phyloP scores from a whole-genome alignment of 2,888 invertebrate genomes.

The Altica lythri region DNA sequence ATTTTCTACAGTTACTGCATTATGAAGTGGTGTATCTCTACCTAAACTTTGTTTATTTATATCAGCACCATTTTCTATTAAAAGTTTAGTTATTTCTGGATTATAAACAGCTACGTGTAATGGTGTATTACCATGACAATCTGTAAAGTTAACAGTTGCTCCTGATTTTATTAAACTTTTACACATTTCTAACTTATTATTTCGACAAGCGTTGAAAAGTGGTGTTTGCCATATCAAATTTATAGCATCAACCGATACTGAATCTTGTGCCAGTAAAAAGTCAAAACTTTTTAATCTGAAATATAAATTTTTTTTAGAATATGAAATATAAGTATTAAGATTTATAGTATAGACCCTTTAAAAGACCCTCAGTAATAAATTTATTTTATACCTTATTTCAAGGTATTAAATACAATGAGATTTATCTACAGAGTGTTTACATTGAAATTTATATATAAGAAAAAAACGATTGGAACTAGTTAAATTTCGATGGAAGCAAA shows the following conservation, averaged over 20 bases:
- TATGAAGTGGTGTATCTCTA: slow-evolving; percentile 40
- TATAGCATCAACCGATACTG: slow-evolving; percentile 33
- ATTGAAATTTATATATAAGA: too few species aligned
- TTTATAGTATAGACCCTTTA: too few species aligned
- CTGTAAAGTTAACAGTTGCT: slow-evolving; percentile 37
- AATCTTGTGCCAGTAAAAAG: slow-evolving; percentile 32
- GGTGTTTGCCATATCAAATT: slow-evolving; percentile 41
- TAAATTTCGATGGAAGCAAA: too few species aligned
- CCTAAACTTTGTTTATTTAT: slow-evolving; percentile 35
- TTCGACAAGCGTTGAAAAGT: slow-evolving; percentile 32
- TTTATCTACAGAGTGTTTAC: too few species aligned
- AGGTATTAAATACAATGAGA: too few species aligned
- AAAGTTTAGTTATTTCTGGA: slow-evolving; percentile 29
- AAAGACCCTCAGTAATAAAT: too few species aligned
- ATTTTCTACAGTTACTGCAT: slow-evolving; percentile 33
- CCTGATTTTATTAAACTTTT: slow-evolving; percentile 35
- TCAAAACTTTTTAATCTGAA: slow-evolving; percentile 4
- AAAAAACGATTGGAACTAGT: too few species aligned
- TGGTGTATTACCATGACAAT: slow-evolving; percentile 34
- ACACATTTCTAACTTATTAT: slow-evolving; percentile 25
- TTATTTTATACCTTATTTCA: too few species aligned
- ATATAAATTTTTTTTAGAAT: background rate
- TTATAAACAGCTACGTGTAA: slow-evolving; percentile 37
- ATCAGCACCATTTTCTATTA: slow-evolving; percentile 42
- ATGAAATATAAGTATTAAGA: background rate